Conservation (phyloP, 2,797 vertebrate genomes). For the Xenentodon cancila region DNA sequence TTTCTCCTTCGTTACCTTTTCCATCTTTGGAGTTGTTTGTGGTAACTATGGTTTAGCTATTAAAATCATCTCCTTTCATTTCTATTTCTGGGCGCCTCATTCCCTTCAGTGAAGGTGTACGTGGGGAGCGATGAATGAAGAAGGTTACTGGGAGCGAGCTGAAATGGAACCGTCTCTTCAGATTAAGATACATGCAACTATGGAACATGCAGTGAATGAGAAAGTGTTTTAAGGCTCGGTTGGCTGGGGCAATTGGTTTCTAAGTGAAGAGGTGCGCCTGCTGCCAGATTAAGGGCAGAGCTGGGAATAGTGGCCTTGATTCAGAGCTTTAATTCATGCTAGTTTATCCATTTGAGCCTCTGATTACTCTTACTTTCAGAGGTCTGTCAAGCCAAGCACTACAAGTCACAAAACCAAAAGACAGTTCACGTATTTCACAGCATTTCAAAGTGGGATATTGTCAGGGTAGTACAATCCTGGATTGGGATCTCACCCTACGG, state of each 20-base stretch:
- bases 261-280: slow-evolving; percentile 10
- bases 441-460: slow-evolving; percentile 12
- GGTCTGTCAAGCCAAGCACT: slow-evolving; percentile 33
- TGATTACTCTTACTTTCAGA: slow-evolving; percentile 45
- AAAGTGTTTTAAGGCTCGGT: slow-evolving; percentile 43
- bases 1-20: slow-evolving; percentile 32
- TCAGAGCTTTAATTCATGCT: slow-evolving; percentile 37
- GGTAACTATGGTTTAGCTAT: slow-evolving; percentile 50
- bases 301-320: slow-evolving; percentile 50
- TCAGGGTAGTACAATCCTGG: slow-evolving; percentile 5
- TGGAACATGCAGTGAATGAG: slow-evolving; percentile 61
- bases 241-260: slow-evolving; percentile 6
- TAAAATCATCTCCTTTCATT: slow-evolving; percentile 65
- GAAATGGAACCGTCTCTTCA: slow-evolving; percentile 74
- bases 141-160: slow-evolving; percentile 59
- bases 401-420: slow-evolving; percentile 60
- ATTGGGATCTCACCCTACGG: slow-evolving; percentile 9
- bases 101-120: slow-evolving; percentile 56
- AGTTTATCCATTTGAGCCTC: slow-evolving; percentile 45
- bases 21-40: slow-evolving; percentile 46
- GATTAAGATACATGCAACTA: slow-evolving; percentile 68
- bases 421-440: slow-evolving; percentile 21
- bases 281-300: slow-evolving; percentile 43
- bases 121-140: slow-evolving; percentile 45
- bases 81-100: slow-evolving; percentile 54